Percentiles rank a stretch among this genome's conserved stretches.
phyloP scores from a whole-genome alignment of 1,140 invertebrate genomes.

The Lineus longissimus region DNA sequence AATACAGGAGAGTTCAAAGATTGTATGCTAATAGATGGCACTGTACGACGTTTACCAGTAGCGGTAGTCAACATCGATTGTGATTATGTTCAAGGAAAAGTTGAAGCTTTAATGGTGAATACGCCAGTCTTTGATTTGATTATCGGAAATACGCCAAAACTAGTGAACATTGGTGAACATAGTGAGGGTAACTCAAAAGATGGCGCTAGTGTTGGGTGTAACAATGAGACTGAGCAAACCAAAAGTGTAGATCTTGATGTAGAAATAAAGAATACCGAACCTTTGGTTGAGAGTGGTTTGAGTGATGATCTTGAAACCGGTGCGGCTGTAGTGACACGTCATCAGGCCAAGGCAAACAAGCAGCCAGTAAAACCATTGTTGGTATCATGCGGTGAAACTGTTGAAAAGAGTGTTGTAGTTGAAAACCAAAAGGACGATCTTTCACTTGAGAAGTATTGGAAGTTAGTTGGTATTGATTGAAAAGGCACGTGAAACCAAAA shows the following conservation, averaged over 20 bases:
- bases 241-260: too few species aligned
- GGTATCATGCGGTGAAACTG: background rate
- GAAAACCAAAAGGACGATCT: too few species aligned
- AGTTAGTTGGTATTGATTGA: background rate
- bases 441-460: background rate
- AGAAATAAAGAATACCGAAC: too few species aligned
- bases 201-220: background rate
- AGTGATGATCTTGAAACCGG: too few species aligned
- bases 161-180: too few species aligned
- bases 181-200: background rate
- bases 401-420: too few species aligned
- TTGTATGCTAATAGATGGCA: conserved; percentile 9
- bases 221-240: too few species aligned
- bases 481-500: too few species aligned
- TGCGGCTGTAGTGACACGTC: background rate
- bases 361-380: background rate
- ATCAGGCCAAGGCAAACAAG: background rate
- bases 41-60: background rate
- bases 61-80: conserved; percentile 10
- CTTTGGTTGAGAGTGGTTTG: too few species aligned
- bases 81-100: background rate
- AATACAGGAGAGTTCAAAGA: background rate
- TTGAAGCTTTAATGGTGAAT: conserved; percentile 7
- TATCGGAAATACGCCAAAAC: conserved; percentile 6
- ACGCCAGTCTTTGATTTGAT: conserved; percentile 12